A percentile compares a stretch with the other conserved stretches of the same genome.
Conservation (phyloP, 2,888 invertebrate genomes). For the Eledona agricola region DNA sequence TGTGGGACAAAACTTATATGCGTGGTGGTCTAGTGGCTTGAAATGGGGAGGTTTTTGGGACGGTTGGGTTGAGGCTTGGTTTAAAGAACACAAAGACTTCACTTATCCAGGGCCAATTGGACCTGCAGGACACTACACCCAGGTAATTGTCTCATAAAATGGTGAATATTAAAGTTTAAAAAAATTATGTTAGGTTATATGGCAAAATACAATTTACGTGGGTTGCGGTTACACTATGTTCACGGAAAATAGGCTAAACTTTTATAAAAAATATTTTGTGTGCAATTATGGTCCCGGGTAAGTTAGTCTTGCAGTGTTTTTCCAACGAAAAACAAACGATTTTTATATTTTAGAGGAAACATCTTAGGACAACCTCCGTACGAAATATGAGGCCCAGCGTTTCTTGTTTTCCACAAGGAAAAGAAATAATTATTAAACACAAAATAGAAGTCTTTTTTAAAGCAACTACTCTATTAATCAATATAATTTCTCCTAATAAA, state of each 20-base stretch:
- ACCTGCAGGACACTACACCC: constrained; percentile 81
- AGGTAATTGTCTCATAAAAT: constrained; percentile 63
- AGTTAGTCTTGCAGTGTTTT: constrained; percentile 28
- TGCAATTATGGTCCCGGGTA: constrained; percentile 87
- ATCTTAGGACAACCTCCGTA: constrained; percentile 9
- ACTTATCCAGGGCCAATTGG: constrained; percentile 72
- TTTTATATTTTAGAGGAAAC: too few species aligned
- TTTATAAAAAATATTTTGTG: constrained; percentile 75
- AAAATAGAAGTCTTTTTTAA: too few species aligned
- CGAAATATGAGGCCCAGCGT: too few species aligned
- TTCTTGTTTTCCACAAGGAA: too few species aligned
- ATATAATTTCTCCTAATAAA: too few species aligned
- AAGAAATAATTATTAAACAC: too few species aligned
- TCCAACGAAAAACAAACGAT: not conserved
- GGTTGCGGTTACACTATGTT: constrained; percentile 86
- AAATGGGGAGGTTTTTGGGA: constrained; percentile 4
- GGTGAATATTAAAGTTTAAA: constrained; percentile 37
- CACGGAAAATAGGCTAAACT: constrained; percentile 68
- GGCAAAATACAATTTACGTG: constrained; percentile 81
- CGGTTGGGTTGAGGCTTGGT: constrained; percentile 75
- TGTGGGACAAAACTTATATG: constrained; percentile 48
- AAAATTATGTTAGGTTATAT: constrained; percentile 83
- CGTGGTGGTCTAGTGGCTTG: constrained; percentile 8
- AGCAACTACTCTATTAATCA: too few species aligned
- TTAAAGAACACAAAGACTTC: constrained; percentile 75